These are phyloP conservation scores for Plodia interpunctella DNA, from an alignment of 1,140 invertebrate genomes.

Conservation along the genomic window DNA sequence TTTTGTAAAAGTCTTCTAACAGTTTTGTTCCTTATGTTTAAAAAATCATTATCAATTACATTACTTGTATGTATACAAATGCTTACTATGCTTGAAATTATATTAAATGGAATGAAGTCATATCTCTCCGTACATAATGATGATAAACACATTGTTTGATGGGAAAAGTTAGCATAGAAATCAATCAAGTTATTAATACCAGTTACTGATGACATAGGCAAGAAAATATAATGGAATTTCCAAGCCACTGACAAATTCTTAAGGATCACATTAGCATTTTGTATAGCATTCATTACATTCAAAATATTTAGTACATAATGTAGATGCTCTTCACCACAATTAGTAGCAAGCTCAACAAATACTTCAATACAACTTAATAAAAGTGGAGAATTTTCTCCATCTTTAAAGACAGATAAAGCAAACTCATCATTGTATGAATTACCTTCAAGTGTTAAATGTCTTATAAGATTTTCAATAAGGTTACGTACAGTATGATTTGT, in stretches of 20 bases:
- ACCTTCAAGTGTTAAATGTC: constrained; percentile 7
- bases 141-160: constrained; percentile 12
- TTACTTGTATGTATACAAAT: not conserved
- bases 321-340: constrained; percentile 56
- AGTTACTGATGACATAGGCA: constrained; percentile 58
- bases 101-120: constrained; percentile 51
- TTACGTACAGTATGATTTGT: constrained; percentile 39
- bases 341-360: constrained; percentile 45
- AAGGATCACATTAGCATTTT: constrained; percentile 49
- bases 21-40: constrained; percentile 30
- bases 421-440: constrained; percentile 16
- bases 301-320: constrained; percentile 48
- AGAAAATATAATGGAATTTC: constrained; percentile 68
- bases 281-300: constrained; percentile 48
- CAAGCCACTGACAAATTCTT: constrained; percentile 58
- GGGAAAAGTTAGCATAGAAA: constrained; percentile 35
- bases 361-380: constrained; percentile 45
- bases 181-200: constrained; percentile 57
- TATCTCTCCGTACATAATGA: constrained; percentile 25
- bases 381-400: constrained; percentile 43
- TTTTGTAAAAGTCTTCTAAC: constrained; percentile 46
- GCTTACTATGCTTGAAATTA: constrained; percentile 27
- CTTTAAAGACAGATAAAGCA: constrained; percentile 42
- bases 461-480: constrained; percentile 49
- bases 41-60: constrained; percentile 21